These are phyloP conservation scores for Antheraea pernyi DNA, from an alignment of 1,140 invertebrate genomes.

Conservation along the genomic window DNA sequence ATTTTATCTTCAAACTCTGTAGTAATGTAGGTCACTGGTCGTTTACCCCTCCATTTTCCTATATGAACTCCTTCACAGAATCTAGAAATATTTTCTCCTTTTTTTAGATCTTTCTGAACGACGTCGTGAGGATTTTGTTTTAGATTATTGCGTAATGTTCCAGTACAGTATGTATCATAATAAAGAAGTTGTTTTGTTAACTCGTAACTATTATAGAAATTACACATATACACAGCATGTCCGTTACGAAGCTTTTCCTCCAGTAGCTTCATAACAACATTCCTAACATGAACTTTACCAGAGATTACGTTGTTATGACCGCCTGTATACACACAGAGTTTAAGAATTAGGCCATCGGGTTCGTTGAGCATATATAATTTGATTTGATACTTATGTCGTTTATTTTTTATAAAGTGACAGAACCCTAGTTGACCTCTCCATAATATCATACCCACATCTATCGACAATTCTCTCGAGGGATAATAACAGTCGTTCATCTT, in stretches of 20 bases:
- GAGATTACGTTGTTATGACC: conserved; percentile 23
- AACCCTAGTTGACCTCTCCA: conserved; percentile 51
- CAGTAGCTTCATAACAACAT: conserved; percentile 42
- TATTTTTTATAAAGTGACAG: conserved; percentile 52
- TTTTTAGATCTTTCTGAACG: conserved; percentile 36
- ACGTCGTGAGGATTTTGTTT: conserved; percentile 42
- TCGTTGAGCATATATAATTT: conserved; percentile 59
- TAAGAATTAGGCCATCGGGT: conserved; percentile 41
- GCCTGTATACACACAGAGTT: conserved; percentile 37
- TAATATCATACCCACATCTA: conserved; percentile 60
- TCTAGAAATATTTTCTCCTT: conserved; percentile 43
- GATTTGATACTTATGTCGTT: conserved; percentile 57
- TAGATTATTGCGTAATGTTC: conserved; percentile 34
- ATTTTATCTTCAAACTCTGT: conserved; percentile 30
- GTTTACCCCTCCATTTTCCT: conserved; percentile 50
- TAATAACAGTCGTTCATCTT: conserved; percentile 40
- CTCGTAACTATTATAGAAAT: conserved; percentile 41
- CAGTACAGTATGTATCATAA: conserved; percentile 41
- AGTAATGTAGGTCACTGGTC: conserved; percentile 29
- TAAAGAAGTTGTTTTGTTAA: conserved; percentile 31
- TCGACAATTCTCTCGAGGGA: conserved; percentile 45
- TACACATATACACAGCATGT: conserved; percentile 55
- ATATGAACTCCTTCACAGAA: conserved; percentile 33
- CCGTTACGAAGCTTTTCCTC: conserved; percentile 43
- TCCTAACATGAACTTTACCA: conserved; percentile 33